Percentiles rank a stretch among this genome's conserved stretches.
These are phyloP conservation scores for Ormyrus thymus DNA, from an alignment of 2,888 invertebrate genomes.

Conservation along the genomic window DNA sequence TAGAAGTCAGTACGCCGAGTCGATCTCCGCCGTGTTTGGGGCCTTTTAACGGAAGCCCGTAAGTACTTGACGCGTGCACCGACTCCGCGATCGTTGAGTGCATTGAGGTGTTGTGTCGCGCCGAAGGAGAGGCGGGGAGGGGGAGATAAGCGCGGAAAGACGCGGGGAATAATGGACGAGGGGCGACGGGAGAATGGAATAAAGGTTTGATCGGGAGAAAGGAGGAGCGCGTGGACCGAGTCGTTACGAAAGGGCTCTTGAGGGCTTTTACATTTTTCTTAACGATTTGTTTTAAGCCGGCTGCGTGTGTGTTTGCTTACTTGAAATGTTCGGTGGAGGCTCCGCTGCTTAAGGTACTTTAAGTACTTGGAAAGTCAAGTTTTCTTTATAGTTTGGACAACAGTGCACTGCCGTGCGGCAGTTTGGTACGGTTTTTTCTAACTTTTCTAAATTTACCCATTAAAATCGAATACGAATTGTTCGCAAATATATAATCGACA, in stretches of 20 bases:
- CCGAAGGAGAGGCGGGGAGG: background rate
- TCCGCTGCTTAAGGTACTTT: too few species aligned
- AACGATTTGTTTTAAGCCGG: too few species aligned
- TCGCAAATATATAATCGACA: too few species aligned
- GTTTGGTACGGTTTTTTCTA: too few species aligned
- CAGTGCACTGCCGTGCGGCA: too few species aligned
- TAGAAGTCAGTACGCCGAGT: conserved; percentile 15
- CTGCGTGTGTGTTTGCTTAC: too few species aligned
- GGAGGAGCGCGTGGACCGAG: background rate
- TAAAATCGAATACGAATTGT: too few species aligned
- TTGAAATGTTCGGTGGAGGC: too few species aligned
- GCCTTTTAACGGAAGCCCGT: conserved; percentile 64
- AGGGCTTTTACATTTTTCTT: background rate
- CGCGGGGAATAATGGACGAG: conserved; percentile 38
- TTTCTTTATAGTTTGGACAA: too few species aligned
- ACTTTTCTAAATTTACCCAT: too few species aligned
- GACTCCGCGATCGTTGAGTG: background rate
- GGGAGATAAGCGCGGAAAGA: conserved; percentile 10
- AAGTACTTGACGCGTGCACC: conserved; percentile 63
- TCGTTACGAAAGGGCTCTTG: conserved; percentile 8
- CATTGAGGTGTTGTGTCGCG: too few species aligned
- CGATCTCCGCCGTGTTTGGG: conserved; percentile 63
- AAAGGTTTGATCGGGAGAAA: conserved; percentile 17
- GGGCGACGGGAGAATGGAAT: conserved; percentile 31
- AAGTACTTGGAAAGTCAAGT: too few species aligned